Evolutionary conservation across 1,140 invertebrate species (phyloP).

Genomic region (Mya arenaria): DNA sequence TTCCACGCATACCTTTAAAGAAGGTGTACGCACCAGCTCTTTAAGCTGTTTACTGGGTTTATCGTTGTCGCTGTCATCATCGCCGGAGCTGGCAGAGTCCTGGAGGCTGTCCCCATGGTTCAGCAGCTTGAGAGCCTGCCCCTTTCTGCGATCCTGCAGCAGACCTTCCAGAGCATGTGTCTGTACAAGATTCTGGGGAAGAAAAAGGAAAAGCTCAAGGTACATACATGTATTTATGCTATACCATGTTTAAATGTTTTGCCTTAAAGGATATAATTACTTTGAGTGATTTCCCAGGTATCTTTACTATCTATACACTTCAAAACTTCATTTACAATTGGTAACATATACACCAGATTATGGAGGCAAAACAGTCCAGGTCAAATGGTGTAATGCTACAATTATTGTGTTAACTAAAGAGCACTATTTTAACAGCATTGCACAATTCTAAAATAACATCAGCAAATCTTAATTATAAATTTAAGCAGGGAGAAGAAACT

Average conservation of each 20-base stretch:
- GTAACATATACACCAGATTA: no score
- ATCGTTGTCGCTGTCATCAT: slow-evolving; percentile 61
- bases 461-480: no score
- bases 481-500: no score
- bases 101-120: slow-evolving; percentile 58
- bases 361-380: no score
- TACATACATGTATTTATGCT: neutral
- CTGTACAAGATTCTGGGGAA: slow-evolving; percentile 85
- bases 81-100: slow-evolving; percentile 61
- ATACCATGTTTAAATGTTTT: neutral
- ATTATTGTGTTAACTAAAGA: no score
- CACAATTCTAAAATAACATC: no score
- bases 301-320: no score
- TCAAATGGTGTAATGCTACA: no score
- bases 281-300: no score
- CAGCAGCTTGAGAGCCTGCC: slow-evolving; percentile 79
- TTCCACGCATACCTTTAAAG: neutral
- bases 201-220: neutral
- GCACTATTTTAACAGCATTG: no score
- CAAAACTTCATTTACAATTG: no score
- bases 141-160: slow-evolving; percentile 85
- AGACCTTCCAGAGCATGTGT: slow-evolving; percentile 90
- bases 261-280: no score
- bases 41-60: slow-evolving; percentile 48
- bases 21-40: slow-evolving; percentile 62